Percentiles rank a stretch among this genome's conserved stretches.
phyloP scores from a whole-genome alignment of 2,113 vertebrate species.

The Potamarius usumacintae region DNA sequence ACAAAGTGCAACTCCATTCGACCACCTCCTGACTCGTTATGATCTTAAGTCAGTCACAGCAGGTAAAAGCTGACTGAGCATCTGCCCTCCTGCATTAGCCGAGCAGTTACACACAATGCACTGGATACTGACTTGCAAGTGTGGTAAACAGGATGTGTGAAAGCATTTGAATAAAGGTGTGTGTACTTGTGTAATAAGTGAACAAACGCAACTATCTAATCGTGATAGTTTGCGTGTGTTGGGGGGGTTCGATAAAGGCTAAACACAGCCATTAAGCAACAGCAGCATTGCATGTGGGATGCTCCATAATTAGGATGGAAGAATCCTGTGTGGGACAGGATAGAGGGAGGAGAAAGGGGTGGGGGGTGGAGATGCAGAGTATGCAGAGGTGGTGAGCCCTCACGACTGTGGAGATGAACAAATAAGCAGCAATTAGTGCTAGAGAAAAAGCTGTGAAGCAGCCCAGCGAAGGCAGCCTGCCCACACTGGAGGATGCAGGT shows the following conservation, averaged over 20 bases:
- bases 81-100: not conserved
- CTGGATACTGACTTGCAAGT: not conserved
- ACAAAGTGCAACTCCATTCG: not conserved
- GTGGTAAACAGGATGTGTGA: not conserved
- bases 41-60: conserved; percentile 26
- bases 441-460: conserved; percentile 26
- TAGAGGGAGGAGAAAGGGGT: not conserved
- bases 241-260: conserved; percentile 1
- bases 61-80: not conserved
- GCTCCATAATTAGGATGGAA: conserved; percentile 39
- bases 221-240: conserved; percentile 2
- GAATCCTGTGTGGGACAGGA: conserved; percentile 25
- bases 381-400: conserved; percentile 35
- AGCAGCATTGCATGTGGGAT: conserved; percentile 18
- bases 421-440: conserved; percentile 37
- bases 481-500: conserved; percentile 30
- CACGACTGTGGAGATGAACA: conserved; percentile 29
- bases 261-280: conserved; percentile 1
- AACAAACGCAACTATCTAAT: not conserved
- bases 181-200: conserved; percentile 6
- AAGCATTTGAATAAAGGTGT: conserved; percentile 19
- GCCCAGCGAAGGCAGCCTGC: not conserved
- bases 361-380: not conserved
- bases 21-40: not conserved
- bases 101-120: conserved; percentile 18